These are phyloP conservation scores for Tachycineta bicolor DNA, from an alignment of 2,113 vertebrate genomes.

Conservation along the genomic window DNA sequence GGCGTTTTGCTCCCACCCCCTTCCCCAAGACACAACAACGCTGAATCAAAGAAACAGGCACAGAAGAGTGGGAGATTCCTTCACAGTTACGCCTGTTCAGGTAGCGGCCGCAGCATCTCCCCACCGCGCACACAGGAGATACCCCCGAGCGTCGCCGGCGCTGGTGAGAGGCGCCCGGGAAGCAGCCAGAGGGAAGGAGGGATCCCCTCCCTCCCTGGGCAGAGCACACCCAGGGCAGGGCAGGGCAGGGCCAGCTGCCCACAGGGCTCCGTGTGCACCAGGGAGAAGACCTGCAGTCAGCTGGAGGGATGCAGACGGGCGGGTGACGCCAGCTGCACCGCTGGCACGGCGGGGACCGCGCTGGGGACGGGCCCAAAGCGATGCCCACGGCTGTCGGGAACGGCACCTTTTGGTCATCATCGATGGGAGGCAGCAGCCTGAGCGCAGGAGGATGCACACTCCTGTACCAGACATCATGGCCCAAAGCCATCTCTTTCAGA, in stretches of 20 bases:
- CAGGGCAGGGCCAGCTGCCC: neutral
- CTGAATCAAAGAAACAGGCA: slow-evolving; percentile 61
- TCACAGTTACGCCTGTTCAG: slow-evolving; percentile 26
- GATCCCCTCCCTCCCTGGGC: neutral
- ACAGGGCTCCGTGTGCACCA: fast-evolving
- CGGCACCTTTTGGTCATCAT: neutral
- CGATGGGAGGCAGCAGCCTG: neutral
- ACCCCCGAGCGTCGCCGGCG: neutral
- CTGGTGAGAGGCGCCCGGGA: neutral
- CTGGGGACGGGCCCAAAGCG: neutral
- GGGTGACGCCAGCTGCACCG: fast-evolving
- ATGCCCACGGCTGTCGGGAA: neutral
- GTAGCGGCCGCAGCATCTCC: neutral
- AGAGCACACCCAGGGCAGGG: neutral
- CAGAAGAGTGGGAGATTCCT: slow-evolving; percentile 40
- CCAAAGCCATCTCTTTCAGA: neutral
- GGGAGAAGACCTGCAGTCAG: neutral
- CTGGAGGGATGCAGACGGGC: neutral
- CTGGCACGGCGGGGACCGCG: fast-evolving
- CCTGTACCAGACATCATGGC: neutral
- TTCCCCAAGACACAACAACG: slow-evolving; percentile 33
- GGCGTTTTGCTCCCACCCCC: neutral
- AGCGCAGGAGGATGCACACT: neutral
- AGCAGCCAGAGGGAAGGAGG: neutral
- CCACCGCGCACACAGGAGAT: neutral